Percentiles rank a stretch among this genome's conserved stretches.
Evolutionary conservation across 2,113 vertebrate genomes (phyloP).

Genomic region (Myrmecophaga tridactyla): DNA sequence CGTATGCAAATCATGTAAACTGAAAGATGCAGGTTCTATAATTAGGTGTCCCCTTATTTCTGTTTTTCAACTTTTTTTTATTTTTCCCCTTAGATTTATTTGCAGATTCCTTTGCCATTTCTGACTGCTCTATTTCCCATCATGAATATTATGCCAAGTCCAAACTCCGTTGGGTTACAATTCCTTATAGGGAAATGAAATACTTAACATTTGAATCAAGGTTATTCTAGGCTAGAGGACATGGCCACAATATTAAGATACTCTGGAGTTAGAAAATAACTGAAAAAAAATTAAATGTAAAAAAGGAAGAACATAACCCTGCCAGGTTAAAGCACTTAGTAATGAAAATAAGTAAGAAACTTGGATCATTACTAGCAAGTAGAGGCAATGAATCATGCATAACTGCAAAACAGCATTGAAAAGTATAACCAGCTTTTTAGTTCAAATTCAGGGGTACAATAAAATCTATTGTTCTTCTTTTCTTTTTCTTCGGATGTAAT

Average conservation of each 20-base stretch:
- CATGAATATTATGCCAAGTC: slow-evolving; percentile 16
- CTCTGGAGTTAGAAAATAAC: slow-evolving; percentile 51
- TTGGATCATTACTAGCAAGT: background rate
- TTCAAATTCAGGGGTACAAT: background rate
- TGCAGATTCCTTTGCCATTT: slow-evolving; percentile 5
- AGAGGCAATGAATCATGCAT: background rate
- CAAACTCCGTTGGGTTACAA: background rate
- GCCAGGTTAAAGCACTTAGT: slow-evolving; percentile 18
- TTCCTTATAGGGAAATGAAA: slow-evolving; percentile 70
- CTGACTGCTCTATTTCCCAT: slow-evolving; percentile 4
- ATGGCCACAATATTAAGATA: background rate
- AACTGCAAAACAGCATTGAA: background rate
- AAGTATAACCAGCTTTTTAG: background rate
- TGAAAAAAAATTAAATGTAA: background rate
- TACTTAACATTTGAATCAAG: slow-evolving; percentile 47
- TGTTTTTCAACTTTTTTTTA: background rate
- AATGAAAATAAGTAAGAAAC: background rate
- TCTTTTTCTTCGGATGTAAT: background rate
- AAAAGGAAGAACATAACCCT: background rate
- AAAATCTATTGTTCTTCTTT: background rate
- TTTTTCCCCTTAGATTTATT: slow-evolving; percentile 24
- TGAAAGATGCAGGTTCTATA: background rate
- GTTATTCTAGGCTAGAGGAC: slow-evolving; percentile 57
- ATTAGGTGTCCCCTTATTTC: background rate
- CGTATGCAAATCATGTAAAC: background rate